Percentiles rank a stretch among this genome's conserved stretches.
Conservation (phyloP, 2,113 vertebrate genomes). For the Cyanoramphus novaezelandiae region DNA sequence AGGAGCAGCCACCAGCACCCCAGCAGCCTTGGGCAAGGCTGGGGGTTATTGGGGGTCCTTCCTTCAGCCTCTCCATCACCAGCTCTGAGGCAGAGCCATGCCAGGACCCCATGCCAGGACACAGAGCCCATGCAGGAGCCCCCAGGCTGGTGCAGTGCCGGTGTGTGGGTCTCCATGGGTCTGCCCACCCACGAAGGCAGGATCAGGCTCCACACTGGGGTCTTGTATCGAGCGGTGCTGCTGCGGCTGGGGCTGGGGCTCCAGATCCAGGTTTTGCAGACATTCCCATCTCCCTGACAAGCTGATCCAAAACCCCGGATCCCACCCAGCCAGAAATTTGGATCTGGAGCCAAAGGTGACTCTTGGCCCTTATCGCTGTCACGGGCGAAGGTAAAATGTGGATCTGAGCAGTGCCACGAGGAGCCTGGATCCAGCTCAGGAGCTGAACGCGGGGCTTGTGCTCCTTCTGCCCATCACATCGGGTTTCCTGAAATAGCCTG, state of each 20-base stretch:
- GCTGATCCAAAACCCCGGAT: constrained; percentile 46
- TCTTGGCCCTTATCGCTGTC: constrained; percentile 40
- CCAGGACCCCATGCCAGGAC: rapidly evolving
- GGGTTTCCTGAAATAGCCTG: constrained; percentile 53
- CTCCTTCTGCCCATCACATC: constrained; percentile 31
- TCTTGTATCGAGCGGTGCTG: neutral
- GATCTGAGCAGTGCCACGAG: neutral
- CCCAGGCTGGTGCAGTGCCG: neutral
- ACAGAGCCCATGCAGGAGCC: neutral
- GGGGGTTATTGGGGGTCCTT: neutral
- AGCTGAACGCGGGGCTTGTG: neutral
- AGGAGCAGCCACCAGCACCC: neutral
- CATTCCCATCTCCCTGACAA: neutral
- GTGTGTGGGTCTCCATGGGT: neutral
- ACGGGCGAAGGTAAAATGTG: neutral
- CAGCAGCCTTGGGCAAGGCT: neutral
- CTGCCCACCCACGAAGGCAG: neutral
- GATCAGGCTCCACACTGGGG: neutral
- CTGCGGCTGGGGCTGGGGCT: neutral
- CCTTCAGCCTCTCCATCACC: neutral
- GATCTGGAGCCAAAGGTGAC: constrained; percentile 62
- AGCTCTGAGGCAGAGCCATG: rapidly evolving
- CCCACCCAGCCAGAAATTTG: constrained; percentile 34
- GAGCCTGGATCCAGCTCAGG: neutral
- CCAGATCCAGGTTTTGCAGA: constrained; percentile 61